Base-by-base conservation (phyloP, 2,888 invertebrate species). In the Dicycla oo region DNA sequence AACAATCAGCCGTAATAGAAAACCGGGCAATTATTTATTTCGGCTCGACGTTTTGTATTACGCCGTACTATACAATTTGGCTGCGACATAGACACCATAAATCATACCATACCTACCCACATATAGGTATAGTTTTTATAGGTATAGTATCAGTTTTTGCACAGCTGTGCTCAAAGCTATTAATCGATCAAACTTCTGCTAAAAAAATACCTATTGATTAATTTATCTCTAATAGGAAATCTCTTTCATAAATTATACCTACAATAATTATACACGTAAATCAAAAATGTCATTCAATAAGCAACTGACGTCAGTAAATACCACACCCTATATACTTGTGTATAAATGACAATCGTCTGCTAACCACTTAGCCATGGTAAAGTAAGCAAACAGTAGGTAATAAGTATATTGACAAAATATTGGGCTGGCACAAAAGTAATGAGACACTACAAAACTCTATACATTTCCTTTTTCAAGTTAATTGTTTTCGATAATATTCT, bases 341-440 rank as follows among this genome's bases (percentile, higher is more conserved):
- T 69, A 51, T 80, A 30, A 75, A 73, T 54, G 58, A 65, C 63
- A 51, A 78, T 58, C 62, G 69, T 76, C 72, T 61, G 56, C 69
- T 49, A 62, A 73, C 64, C 73, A 78, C 75, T 86, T 82, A 76
- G 54, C 61, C 47, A 66, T 63, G 68, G 60, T 69, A 61, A 78
- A 63, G 51, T 69, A 68, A 75, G 75, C 73, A 86, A 80, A 84
- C 73, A 80, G 30, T 38, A 69, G 71, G 69, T 68, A 66, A 58
- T 72, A 67, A 61, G 64, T 78, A 66, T 86, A 75, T 85, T 85
- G 73, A 86, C 80, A 70, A 81, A 77, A 81, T 70, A 67, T 30
- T n/a, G n/a, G n/a, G n/a, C n/a, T n/a, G n/a, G 18, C 8, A 15
- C 30, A 63, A 63, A 63, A 63, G n/a, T n/a, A n/a, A n/a, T n/a